Percentiles rank a stretch among this genome's conserved stretches.
Conservation (phyloP, 2,113 vertebrate genomes). For the Dipodomys ordii region DNA sequence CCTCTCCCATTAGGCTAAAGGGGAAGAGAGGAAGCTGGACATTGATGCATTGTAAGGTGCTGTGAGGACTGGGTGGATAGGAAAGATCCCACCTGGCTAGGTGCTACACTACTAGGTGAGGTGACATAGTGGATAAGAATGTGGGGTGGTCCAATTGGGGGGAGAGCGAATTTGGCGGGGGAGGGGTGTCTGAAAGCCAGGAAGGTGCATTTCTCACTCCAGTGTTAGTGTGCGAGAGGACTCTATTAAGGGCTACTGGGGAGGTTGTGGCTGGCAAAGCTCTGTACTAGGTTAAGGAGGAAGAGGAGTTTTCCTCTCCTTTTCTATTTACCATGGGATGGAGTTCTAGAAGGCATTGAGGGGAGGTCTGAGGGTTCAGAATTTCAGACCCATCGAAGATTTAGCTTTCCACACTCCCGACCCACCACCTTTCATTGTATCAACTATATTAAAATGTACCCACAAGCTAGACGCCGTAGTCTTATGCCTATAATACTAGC, state of each 20-base stretch:
- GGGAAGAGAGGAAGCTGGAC: not conserved
- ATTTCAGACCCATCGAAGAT: too few species aligned
- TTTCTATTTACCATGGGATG: not conserved
- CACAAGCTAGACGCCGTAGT: not conserved
- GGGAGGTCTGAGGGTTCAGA: not conserved
- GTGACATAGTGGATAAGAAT: not conserved
- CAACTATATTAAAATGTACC: not conserved
- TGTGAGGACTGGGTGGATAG: not conserved
- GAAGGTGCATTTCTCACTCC: not conserved
- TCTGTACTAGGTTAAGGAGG: not conserved
- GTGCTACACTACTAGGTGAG: not conserved
- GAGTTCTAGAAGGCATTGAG: not conserved
- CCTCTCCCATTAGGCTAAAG: not conserved
- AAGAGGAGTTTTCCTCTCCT: not conserved
- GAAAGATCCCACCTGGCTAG: not conserved
- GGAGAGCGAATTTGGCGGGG: too few species aligned
- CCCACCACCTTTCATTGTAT: not conserved
- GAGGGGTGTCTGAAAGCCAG: not conserved
- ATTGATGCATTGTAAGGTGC: not conserved
- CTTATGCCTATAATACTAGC: too few species aligned
- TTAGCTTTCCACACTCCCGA: not conserved
- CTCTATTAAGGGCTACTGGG: not conserved
- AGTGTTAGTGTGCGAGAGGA: not conserved
- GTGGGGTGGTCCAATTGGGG: not conserved
- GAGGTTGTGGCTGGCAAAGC: not conserved